Percentiles rank a stretch among this genome's conserved stretches.
phyloP scores from a whole-genome alignment of 2,888 invertebrate genomes.

The Salticus scenicus region DNA sequence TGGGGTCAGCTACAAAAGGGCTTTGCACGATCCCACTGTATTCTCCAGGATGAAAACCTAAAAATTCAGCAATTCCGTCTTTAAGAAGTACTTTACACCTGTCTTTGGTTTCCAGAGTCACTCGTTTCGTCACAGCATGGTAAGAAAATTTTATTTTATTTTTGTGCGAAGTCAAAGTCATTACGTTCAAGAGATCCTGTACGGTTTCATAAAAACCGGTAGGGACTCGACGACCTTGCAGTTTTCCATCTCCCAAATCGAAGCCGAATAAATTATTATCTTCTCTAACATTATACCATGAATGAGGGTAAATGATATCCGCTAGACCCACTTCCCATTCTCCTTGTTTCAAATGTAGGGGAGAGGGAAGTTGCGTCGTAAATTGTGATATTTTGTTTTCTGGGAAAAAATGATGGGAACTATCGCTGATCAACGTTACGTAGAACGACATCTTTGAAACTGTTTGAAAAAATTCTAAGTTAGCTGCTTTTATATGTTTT shows the following conservation, averaged over 20 bases:
- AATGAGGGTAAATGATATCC: constrained; percentile 71
- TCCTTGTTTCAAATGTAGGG: constrained; percentile 39
- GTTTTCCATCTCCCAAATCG: not conserved
- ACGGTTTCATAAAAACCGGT: not conserved
- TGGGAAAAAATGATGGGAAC: constrained; percentile 72
- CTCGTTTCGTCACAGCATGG: constrained; percentile 12
- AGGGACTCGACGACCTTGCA: not conserved
- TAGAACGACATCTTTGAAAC: constrained; percentile 26
- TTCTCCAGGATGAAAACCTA: constrained; percentile 21
- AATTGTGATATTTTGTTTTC: constrained; percentile 72
- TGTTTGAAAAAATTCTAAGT: not conserved
- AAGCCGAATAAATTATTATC: constrained; percentile 24
- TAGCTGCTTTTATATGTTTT: constrained; percentile 19
- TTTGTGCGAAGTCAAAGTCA: not conserved
- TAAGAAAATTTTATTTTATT: constrained; percentile 8
- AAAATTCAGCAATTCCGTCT: not conserved
- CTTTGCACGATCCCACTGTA: not conserved
- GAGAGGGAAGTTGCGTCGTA: constrained; percentile 71
- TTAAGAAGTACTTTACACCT: constrained; percentile 1
- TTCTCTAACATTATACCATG: constrained; percentile 23
- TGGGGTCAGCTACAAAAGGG: constrained; percentile 24
- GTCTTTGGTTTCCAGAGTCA: not conserved
- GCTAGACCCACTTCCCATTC: constrained; percentile 72
- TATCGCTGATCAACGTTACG: constrained; percentile 72
- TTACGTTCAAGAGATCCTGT: not conserved